Base-by-base conservation (phyloP, 2,113 vertebrate species). In the Sturnus vulgaris region DNA sequence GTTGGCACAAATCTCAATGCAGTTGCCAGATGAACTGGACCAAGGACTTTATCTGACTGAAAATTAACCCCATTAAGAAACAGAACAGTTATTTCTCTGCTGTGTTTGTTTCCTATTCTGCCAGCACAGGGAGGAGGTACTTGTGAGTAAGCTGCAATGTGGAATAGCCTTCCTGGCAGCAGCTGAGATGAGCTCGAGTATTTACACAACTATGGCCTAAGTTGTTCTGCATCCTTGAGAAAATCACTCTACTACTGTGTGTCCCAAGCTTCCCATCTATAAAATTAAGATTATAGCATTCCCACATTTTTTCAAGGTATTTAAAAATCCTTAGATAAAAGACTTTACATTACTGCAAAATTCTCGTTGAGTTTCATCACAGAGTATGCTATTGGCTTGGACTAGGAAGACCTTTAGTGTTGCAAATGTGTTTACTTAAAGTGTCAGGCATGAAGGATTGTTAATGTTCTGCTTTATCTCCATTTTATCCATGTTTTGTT, bases 401-500 rank as follows among this genome's bases (percentile, higher is more conserved):
- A 30, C 72, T 52, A n/a, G 44, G 25, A 84, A 86, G 90, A 60
- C 40, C 20, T 85, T 86, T 30, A 71, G 82, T 65, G 68, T 37
- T 76, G 64, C 72, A 94, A 50, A 78, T 94, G 69, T 95, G 91
- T 82, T 96, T 85, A 72, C 64, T 82, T 95, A 60, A 94, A 80
- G 44, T 86, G 88, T 96, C 82, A 86, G 44, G 76, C 82, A 39
- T 83, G 85, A 95, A 81, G 47, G 23, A 90, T 88, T 93, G 79
- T 73, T 86, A 78, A 86, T 63, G 88, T 90, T 94, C 94, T 95
- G 87, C 64, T 95, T 93, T 95, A 89, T 95, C 92, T 90, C 92
- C 15, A 53, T 94, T 94, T 97, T 93, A 89, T 86, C 77, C 60
- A 9, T 87, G 70, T 87, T 96, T 88, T 12, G 27, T 66, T 82